Percentiles rank a stretch among this genome's conserved stretches.
Conservation (phyloP, 1,140 invertebrate genomes). For the Zaprionus vittiger region DNA sequence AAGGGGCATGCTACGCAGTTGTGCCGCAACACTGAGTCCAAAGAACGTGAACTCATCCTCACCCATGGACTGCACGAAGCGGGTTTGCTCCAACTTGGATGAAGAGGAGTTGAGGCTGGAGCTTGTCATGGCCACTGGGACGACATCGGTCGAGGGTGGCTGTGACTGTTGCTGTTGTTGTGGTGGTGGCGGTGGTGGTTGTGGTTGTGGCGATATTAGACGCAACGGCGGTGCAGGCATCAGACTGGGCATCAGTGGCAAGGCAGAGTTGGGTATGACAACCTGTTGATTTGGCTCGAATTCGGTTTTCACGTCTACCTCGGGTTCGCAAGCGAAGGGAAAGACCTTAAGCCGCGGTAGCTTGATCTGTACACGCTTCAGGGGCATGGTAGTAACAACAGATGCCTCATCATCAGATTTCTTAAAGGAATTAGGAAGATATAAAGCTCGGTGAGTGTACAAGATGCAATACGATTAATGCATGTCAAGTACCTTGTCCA, state of each 20-base stretch:
- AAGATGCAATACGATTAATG: background rate
- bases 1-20: slow-evolving; percentile 64
- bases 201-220: slow-evolving; percentile 7
- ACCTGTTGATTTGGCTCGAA: slow-evolving; percentile 41
- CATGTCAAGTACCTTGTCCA: slow-evolving; percentile 49
- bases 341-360: slow-evolving; percentile 48
- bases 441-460: background rate
- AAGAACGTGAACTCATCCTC: slow-evolving; percentile 69
- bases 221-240: slow-evolving; percentile 22
- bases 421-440: background rate
- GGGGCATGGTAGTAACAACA: background rate
- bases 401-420: background rate
- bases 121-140: background rate
- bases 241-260: background rate
- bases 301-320: slow-evolving; percentile 52
- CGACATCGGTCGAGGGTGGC: too few relatives aligned
- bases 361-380: slow-evolving; percentile 58
- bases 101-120: background rate
- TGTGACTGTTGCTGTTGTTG: background rate
- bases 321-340: slow-evolving; percentile 2
- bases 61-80: slow-evolving; percentile 4
- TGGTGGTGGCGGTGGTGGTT: background rate
- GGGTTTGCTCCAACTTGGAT: background rate
- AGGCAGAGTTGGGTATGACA: background rate
- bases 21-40: slow-evolving; percentile 65